These are phyloP conservation scores for Danaus plexippus DNA, from an alignment of 1,140 invertebrate species.

Conservation along the genomic window DNA sequence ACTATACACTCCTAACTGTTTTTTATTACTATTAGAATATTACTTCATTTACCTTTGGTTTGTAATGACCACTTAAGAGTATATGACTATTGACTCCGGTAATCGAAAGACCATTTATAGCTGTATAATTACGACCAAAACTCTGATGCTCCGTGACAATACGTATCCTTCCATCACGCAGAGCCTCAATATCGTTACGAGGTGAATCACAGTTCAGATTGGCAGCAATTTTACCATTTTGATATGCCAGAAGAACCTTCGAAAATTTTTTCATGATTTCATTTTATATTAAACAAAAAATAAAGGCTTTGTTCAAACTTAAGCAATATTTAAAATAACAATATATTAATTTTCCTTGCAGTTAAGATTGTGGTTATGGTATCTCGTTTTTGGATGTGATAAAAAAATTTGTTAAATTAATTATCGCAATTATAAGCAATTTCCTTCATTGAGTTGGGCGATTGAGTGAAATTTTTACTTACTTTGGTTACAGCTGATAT, in stretches of 20 bases:
- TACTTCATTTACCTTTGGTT: slow-evolving; percentile 27
- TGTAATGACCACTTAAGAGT: slow-evolving; percentile 28
- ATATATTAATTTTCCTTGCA: too few relatives aligned
- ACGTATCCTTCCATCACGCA: slow-evolving; percentile 28
- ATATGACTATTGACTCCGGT: slow-evolving; percentile 34
- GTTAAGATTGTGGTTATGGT: too few relatives aligned
- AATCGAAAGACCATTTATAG: slow-evolving; percentile 31
- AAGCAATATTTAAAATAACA: too few relatives aligned
- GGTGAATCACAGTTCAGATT: slow-evolving; percentile 30
- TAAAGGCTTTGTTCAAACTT: too few relatives aligned
- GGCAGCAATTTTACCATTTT: slow-evolving; percentile 28
- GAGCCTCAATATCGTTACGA: slow-evolving; percentile 24
- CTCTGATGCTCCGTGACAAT: slow-evolving; percentile 24
- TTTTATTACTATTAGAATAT: too few relatives aligned
- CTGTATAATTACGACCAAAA: slow-evolving; percentile 22
- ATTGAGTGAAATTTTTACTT: neutral
- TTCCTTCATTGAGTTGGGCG: neutral
- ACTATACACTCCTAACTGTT: too few relatives aligned
- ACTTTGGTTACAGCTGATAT: slow-evolving; percentile 74
- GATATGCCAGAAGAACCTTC: slow-evolving; percentile 38
- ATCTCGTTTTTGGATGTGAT: too few relatives aligned
- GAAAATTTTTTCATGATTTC: slow-evolving; percentile 5
- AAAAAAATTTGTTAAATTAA: too few relatives aligned
- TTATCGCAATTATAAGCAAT: too few relatives aligned
- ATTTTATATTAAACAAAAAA: too few relatives aligned